Evolutionary conservation across 2,888 invertebrate species (phyloP), one percentile per base, ranked within the genome.

Genomic region (Lasioglossum malachurum): DNA sequence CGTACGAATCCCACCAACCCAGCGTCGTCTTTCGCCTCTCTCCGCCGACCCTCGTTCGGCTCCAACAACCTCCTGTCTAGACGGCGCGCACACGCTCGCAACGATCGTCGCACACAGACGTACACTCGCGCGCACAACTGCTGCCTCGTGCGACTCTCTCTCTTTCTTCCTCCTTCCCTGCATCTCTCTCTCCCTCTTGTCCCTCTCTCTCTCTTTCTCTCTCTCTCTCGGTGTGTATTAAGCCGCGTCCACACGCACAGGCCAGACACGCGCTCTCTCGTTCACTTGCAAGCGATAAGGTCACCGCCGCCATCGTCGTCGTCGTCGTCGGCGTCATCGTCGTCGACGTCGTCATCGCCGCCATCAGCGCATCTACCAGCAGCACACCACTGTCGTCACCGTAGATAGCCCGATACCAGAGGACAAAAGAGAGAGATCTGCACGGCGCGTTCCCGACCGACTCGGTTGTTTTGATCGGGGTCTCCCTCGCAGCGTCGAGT

Each of bases 1-100:
- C 46, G 76, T 78, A 81, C 80, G 87, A 84, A 84, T 85, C 89
- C 87, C 87, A 85, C 88, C 83, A 83, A 80, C 85, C 88, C 84
- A 80, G 49, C 85, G 79, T 88, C 90, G 88, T 86, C 89, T 87
- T 89, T 84, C 88, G 83, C 88, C 84, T 78, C 87, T 83, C 83
- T 84, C 88, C 87, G 90, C 87, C 91, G 84, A 84, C 87, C 87
- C 91, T 90, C 92, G 85, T 89, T 88, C 90, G 87, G 91, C 92
- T 92, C 93, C 93, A 92, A 91, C 93, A 93, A 93, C 94, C 93
- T 93, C 93, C 93, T 93, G 94, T 94, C 94, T 94, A 94, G 94
- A 94, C 94, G 93, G 93, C 93, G 93, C 93, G 91, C 93, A 93
- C 93, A 91, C 86, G 78, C 78, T 81, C 87, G 77, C 86, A 60